Conservation (phyloP, 1,140 invertebrate species). For the Vanessa tameamea region DNA sequence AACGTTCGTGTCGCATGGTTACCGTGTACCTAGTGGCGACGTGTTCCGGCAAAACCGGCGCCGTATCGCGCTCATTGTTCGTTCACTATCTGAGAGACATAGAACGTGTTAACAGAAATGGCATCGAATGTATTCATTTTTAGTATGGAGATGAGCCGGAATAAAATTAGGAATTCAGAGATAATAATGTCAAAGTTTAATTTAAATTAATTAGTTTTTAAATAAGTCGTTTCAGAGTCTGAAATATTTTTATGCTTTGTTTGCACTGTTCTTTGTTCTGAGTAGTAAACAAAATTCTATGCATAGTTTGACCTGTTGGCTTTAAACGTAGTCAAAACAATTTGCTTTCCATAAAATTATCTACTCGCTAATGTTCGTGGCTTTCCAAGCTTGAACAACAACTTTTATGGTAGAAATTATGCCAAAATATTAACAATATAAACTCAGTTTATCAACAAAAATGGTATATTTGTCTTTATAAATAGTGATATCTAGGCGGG, state of each 20-base stretch:
- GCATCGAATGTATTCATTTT: background rate
- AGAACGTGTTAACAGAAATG: background rate
- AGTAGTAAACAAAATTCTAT: background rate
- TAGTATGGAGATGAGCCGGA: no score
- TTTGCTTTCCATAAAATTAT: background rate
- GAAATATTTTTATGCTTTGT: background rate
- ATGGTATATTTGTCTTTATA: no score
- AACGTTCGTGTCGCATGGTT: slow-evolving; percentile 24
- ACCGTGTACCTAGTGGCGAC: slow-evolving; percentile 8
- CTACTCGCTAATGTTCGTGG: background rate
- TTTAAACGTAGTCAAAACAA: background rate
- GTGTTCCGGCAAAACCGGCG: slow-evolving; percentile 38
- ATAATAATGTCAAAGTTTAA: no score
- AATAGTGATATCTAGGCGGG: no score
- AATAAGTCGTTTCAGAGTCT: no score
- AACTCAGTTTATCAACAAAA: no score
- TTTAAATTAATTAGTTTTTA: no score
- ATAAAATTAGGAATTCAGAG: no score
- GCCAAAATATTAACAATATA: no score
- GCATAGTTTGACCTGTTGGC: slow-evolving; percentile 1
- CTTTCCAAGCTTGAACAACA: background rate
- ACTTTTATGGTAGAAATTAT: background rate
- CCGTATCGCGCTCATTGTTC: slow-evolving; percentile 12
- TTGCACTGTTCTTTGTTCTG: background rate
- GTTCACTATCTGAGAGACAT: background rate